phyloP scores from a whole-genome alignment of 2,888 invertebrate genomes.

The Hoplodrina blanda region DNA sequence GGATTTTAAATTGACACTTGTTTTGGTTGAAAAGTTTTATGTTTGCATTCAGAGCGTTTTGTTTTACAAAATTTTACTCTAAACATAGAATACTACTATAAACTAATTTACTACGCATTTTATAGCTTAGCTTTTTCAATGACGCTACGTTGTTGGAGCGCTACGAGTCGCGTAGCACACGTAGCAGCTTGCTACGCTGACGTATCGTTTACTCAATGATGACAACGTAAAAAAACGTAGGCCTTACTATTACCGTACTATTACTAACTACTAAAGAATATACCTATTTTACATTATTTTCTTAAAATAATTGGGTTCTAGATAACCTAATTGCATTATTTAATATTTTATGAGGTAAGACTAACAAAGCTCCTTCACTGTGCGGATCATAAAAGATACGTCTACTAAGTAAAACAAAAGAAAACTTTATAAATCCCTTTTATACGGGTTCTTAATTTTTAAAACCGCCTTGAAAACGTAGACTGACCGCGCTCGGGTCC shows the following conservation, averaged over 20 bases:
- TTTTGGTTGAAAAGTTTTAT: not conserved
- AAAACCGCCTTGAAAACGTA: constrained; percentile 65
- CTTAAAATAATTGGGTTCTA: not conserved
- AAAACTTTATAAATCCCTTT: constrained; percentile 56
- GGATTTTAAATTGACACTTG: constrained; percentile 22
- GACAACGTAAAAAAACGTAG: constrained; percentile 41
- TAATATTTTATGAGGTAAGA: constrained; percentile 21
- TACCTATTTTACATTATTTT: not conserved
- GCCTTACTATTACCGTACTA: constrained; percentile 6
- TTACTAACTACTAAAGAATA: not conserved
- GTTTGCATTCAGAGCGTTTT: not conserved
- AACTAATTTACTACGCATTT: constrained; percentile 21
- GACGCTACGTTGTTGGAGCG: constrained; percentile 49
- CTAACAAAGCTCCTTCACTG: constrained; percentile 27
- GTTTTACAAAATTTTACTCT: not conserved
- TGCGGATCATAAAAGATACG: constrained; percentile 31
- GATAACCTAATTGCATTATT: constrained; percentile 2
- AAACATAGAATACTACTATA: not conserved
- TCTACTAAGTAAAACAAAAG: constrained; percentile 51
- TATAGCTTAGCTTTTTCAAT: constrained; percentile 30
- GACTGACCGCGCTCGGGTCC: constrained; percentile 87
- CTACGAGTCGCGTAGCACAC: constrained; percentile 74
- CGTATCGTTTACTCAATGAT: constrained; percentile 39
- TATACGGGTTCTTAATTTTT: constrained; percentile 61
- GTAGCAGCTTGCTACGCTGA: constrained; percentile 71